A percentile compares a stretch with the other conserved stretches of the same genome.
Conservation (phyloP, 2,797 vertebrate species). For the Eulemur albifrons region DNA sequence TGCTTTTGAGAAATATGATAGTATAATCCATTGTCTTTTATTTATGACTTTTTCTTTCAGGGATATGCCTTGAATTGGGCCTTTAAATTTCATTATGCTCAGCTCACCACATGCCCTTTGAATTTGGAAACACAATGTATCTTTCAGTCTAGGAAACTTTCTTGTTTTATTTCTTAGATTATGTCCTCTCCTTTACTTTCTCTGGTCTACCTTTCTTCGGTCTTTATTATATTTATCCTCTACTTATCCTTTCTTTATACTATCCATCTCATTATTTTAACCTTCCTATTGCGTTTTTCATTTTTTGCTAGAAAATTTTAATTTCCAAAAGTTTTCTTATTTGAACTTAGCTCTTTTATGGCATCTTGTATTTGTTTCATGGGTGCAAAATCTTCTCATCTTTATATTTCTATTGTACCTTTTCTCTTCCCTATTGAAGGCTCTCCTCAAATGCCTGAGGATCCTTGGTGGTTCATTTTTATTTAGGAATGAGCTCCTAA, state of each 20-base stretch:
- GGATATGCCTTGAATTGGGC: neutral
- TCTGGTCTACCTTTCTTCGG: neutral
- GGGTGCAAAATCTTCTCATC: neutral
- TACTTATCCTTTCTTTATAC: neutral
- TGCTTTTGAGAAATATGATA: neutral
- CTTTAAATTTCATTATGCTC: neutral
- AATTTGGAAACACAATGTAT: neutral
- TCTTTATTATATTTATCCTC: neutral
- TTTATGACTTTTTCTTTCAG: neutral
- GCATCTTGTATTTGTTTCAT: neutral
- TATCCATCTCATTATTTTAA: neutral
- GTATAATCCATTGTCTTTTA: neutral
- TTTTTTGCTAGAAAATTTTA: slow-evolving; percentile 21
- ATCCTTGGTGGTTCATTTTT: neutral
- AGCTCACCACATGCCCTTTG: neutral
- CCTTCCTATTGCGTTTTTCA: neutral
- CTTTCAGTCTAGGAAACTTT: neutral
- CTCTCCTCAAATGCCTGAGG: neutral
- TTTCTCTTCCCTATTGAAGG: neutral
- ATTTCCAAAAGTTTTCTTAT: slow-evolving; percentile 14
- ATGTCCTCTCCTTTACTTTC: neutral
- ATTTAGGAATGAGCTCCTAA: neutral
- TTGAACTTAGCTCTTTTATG: neutral
- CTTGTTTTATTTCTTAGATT: neutral
- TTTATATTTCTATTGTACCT: neutral